Percentiles rank a stretch among this genome's conserved stretches.
Conservation (phyloP, 2,888 invertebrate species). For the Troides helena region DNA sequence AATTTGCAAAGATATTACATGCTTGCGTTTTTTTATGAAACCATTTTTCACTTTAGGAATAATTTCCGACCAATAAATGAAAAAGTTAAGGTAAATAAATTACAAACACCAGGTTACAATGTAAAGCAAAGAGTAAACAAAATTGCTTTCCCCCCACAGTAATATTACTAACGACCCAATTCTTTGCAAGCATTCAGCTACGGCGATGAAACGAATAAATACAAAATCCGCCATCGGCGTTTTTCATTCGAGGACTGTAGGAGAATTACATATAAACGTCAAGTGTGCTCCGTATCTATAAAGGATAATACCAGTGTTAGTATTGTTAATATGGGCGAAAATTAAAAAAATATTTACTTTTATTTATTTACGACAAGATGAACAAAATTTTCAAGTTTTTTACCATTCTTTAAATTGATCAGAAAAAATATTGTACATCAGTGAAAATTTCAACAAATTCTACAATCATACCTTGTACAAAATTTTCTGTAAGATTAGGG, state of each 20-base stretch:
- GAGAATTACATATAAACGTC: conserved; percentile 61
- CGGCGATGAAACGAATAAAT: conserved; percentile 76
- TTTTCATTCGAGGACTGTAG: conserved; percentile 54
- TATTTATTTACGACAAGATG: not conserved
- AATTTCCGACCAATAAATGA: conserved; percentile 61
- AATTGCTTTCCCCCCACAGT: conserved; percentile 73
- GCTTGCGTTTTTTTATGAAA: not conserved
- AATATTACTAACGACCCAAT: conserved; percentile 79
- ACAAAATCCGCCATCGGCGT: conserved; percentile 68
- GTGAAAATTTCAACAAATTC: too few relatives aligned
- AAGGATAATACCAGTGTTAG: conserved; percentile 36
- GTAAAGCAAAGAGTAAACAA: conserved; percentile 76
- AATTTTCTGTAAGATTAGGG: too few relatives aligned
- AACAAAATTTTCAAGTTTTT: too few relatives aligned
- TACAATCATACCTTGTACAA: too few relatives aligned
- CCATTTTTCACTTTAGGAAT: not conserved
- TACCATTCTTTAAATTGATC: too few relatives aligned
- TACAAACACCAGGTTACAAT: conserved; percentile 71
- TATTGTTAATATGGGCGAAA: not conserved
- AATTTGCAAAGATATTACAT: conserved; percentile 7
- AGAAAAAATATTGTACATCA: too few relatives aligned
- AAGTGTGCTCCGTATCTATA: conserved; percentile 56
- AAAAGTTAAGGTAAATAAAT: conserved; percentile 68
- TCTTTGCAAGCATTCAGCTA: conserved; percentile 72
- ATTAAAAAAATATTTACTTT: not conserved